A percentile compares a stretch with the other conserved stretches of the same genome.
These are phyloP conservation scores for Acanthiza pusilla DNA, from an alignment of 2,797 vertebrate genomes.

Conservation along the genomic window DNA sequence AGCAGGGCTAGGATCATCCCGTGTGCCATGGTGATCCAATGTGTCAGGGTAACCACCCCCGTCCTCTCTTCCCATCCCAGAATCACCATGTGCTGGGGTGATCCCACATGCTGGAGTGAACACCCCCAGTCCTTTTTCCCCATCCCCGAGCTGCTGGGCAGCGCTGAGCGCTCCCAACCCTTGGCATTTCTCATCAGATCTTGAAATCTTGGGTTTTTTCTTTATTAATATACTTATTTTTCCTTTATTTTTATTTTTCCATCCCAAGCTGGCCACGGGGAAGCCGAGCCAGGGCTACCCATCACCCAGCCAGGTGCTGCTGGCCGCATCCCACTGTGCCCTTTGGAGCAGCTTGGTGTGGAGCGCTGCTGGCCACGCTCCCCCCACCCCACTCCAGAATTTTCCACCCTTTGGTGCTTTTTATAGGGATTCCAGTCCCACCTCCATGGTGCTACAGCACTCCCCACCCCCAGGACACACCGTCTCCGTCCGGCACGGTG, in stretches of 20 bases:
- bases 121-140: not conserved
- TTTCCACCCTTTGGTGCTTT: constrained; percentile 7
- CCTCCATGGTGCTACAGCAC: not conserved
- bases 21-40: fast-evolving
- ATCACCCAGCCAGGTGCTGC: not conserved
- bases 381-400: not conserved
- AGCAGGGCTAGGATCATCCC: not conserved
- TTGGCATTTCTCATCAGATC: not conserved
- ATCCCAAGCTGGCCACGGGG: not conserved
- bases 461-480: not conserved
- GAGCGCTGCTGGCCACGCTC: constrained; percentile 9
- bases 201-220: not conserved
- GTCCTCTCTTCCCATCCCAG: not conserved
- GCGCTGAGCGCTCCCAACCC: not conserved
- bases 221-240: not conserved
- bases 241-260: not conserved
- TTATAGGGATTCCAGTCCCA: not conserved
- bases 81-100: not conserved
- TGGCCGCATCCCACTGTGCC: not conserved
- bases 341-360: not conserved
- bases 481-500: not conserved
- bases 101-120: not conserved
- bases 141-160: not conserved
- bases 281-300: not conserved
- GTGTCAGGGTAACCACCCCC: not conserved